phyloP scores from a whole-genome alignment of 2,797 vertebrate genomes.

The Premnoplex brunnescens region DNA sequence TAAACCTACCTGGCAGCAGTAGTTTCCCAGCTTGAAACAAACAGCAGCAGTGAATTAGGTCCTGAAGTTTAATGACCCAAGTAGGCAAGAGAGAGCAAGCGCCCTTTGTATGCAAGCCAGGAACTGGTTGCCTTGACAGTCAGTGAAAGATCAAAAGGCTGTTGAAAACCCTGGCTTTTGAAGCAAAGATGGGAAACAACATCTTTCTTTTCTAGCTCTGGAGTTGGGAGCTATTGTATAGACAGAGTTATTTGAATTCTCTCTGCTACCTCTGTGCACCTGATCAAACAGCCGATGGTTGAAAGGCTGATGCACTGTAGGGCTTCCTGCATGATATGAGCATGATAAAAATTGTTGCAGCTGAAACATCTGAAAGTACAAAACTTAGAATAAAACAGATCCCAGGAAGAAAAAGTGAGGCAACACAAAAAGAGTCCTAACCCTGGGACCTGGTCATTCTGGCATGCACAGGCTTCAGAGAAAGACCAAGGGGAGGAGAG shows the following conservation, averaged over 20 bases:
- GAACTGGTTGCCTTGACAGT: not conserved
- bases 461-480: not conserved
- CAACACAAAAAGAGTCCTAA: not conserved
- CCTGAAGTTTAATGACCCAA: not conserved
- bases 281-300: slow-evolving; percentile 34
- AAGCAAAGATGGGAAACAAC: slow-evolving; percentile 27
- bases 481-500: not conserved
- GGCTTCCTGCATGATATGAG: not conserved
- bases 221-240: not conserved
- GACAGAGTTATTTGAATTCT: not conserved
- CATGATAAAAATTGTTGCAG: not conserved
- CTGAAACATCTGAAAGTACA: slow-evolving; percentile 19
- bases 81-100: not conserved
- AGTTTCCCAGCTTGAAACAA: not conserved
- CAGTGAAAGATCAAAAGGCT: slow-evolving; percentile 36
- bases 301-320: not conserved
- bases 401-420: not conserved
- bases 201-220: slow-evolving; percentile 20
- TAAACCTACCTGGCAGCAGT: not conserved
- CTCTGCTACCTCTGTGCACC: slow-evolving; percentile 20
- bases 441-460: not conserved
- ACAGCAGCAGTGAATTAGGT: not conserved
- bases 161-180: slow-evolving; percentile 22
- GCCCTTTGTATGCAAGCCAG: slow-evolving; percentile 6
- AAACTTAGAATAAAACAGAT: not conserved